Evolutionary conservation across 2,113 vertebrate species (phyloP).

Genomic region (Acrocephalus arundinaceus): DNA sequence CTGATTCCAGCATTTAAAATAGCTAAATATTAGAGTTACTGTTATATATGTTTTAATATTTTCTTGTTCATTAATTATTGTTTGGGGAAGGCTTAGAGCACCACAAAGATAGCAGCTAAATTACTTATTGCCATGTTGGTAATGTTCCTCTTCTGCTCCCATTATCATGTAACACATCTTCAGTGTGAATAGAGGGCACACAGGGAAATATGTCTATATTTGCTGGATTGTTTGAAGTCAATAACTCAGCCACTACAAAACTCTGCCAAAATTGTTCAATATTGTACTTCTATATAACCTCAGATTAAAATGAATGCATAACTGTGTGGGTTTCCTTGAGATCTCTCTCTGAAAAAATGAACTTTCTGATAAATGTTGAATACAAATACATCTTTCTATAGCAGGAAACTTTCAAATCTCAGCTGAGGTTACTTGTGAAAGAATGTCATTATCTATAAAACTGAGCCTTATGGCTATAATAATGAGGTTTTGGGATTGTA

Average conservation of each 20-base stretch:
- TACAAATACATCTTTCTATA: neutral
- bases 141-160: neutral
- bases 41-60: neutral
- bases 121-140: neutral
- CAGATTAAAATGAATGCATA: neutral
- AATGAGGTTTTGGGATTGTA: neutral
- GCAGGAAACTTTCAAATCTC: neutral
- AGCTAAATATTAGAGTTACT: neutral
- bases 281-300: neutral
- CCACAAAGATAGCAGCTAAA: neutral
- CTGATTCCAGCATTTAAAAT: neutral
- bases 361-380: neutral
- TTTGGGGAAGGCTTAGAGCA: neutral
- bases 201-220: neutral
- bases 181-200: neutral
- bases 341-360: neutral
- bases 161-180: neutral
- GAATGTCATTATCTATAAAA: neutral
- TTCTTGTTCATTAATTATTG: neutral
- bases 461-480: neutral
- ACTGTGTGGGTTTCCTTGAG: neutral
- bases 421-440: neutral
- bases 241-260: neutral
- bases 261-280: neutral
- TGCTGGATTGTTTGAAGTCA: neutral